Conservation (phyloP, 2,888 invertebrate genomes). For the Lepeophtheirus nordmannii region DNA sequence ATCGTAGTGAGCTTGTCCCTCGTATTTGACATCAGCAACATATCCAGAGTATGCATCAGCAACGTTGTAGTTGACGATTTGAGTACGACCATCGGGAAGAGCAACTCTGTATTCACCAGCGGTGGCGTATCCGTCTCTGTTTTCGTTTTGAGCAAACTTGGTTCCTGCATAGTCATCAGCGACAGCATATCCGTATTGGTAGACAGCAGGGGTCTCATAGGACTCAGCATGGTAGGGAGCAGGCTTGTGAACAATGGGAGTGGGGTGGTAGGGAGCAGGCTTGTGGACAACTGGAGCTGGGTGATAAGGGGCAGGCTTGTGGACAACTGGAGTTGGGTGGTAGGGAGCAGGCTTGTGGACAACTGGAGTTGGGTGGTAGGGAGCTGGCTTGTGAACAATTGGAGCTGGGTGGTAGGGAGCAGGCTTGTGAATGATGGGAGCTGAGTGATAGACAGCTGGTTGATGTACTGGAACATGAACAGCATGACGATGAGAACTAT, state of each 20-base stretch:
- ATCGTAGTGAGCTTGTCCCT: conserved; percentile 11
- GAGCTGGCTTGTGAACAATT: background rate
- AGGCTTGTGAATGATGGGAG: background rate
- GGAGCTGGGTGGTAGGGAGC: conserved; percentile 19
- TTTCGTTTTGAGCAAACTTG: conserved; percentile 6
- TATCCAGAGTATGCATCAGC: conserved; percentile 21
- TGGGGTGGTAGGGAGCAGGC: no score
- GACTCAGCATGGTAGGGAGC: no score
- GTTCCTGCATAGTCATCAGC: conserved; percentile 19
- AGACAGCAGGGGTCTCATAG: background rate
- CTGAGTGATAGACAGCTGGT: no score
- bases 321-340: background rate
- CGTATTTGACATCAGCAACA: conserved; percentile 20
- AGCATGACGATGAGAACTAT: no score
- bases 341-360: background rate
- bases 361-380: background rate
- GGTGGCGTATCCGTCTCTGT: conserved; percentile 12
- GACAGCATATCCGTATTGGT: conserved; percentile 18
- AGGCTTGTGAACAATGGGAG: background rate
- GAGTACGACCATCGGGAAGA: conserved; percentile 18
- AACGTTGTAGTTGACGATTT: conserved; percentile 13
- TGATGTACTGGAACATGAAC: no score
- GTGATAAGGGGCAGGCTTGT: no score
- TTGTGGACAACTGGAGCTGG: no score
- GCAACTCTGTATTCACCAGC: conserved; percentile 12